A percentile compares a stretch with the other conserved stretches of the same genome.
These are phyloP conservation scores for Scleropages formosus DNA, from an alignment of 2,797 vertebrate species.

Conservation along the genomic window DNA sequence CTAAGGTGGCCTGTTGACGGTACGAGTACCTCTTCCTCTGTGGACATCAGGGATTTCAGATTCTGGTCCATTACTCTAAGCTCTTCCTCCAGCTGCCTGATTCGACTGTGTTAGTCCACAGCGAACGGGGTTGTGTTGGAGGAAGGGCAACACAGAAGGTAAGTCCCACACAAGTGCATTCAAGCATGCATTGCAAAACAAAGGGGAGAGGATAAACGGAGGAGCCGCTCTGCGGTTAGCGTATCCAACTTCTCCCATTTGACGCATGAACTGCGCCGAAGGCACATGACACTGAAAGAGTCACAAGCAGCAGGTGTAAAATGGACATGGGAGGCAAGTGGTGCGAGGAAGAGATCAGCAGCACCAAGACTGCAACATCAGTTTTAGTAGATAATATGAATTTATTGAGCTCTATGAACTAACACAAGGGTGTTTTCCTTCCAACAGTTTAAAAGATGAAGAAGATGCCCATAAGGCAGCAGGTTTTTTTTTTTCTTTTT, in stretches of 20 bases:
- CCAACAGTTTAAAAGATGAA: background rate
- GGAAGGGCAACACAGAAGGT: conserved; percentile 36
- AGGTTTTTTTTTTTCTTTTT: background rate
- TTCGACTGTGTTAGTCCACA: conserved; percentile 78
- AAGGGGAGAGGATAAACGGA: conserved; percentile 42
- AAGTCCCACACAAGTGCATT: conserved; percentile 54
- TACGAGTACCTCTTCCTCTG: conserved; percentile 90
- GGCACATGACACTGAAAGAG: conserved; percentile 28
- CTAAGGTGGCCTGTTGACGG: background rate
- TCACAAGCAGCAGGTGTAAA: conserved; percentile 31
- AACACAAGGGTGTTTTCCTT: background rate
- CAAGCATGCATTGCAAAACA: conserved; percentile 60
- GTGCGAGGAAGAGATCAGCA: background rate
- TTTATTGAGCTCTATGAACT: background rate
- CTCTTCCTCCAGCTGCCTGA: conserved; percentile 90
- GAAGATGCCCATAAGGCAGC: background rate
- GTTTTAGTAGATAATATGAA: background rate
- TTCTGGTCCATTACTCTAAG: conserved; percentile 93
- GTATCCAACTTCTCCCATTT: conserved; percentile 36
- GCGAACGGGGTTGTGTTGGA: conserved; percentile 32
- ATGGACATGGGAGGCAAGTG: background rate
- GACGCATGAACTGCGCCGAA: conserved; percentile 20
- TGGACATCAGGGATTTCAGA: conserved; percentile 93
- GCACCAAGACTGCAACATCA: background rate
- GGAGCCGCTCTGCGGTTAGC: conserved; percentile 48